Evolutionary conservation across 2,888 invertebrate species (phyloP).

Genomic region (Oligia strigilis): DNA sequence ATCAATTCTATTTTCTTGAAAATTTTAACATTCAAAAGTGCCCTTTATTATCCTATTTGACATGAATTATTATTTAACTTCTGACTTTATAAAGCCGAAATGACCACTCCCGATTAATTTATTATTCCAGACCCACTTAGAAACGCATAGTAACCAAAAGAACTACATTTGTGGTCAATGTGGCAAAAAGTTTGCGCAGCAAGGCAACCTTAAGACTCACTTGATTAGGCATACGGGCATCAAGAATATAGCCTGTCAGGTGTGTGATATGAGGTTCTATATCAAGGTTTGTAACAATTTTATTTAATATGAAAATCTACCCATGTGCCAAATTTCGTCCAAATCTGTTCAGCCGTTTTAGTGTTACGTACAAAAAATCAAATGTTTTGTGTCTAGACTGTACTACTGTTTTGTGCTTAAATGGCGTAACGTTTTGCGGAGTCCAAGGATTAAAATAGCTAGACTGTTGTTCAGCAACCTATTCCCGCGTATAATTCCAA

Average conservation of each 20-base stretch:
- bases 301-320: not conserved
- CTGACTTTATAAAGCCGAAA: not conserved
- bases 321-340: not conserved
- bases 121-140: slow-evolving; percentile 91
- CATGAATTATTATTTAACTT: not conserved
- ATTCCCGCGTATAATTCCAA: not conserved
- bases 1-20: not conserved
- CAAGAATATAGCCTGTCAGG: slow-evolving; percentile 85
- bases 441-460: not conserved
- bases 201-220: slow-evolving; percentile 86
- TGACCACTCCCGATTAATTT: not conserved
- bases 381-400: not conserved
- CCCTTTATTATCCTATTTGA: not conserved
- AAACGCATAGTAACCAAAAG: slow-evolving; percentile 92
- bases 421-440: not conserved
- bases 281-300: slow-evolving; percentile 78
- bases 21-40: not conserved
- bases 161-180: slow-evolving; percentile 93
- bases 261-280: slow-evolving; percentile 88
- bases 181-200: slow-evolving; percentile 93
- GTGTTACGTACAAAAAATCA: not conserved
- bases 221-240: slow-evolving; percentile 87
- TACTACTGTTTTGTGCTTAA: no score
- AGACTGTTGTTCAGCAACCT: not conserved
- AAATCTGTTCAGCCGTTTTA: not conserved